phyloP scores from a whole-genome alignment of 2,888 invertebrate genomes.

The Melieria crassipennis region DNA sequence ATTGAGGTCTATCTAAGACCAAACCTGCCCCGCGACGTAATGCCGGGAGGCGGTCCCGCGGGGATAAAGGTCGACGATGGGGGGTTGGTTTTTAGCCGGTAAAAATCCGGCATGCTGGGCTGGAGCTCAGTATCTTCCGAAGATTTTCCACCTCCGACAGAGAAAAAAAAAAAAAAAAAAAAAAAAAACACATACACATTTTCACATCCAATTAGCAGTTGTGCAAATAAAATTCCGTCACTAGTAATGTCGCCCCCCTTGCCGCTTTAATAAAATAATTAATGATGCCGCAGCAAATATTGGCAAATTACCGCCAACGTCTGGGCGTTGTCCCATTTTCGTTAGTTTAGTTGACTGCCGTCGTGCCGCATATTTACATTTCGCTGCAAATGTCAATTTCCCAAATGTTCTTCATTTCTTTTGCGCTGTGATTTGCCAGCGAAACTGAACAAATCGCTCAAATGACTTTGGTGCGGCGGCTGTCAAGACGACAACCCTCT shows the following conservation, averaged over 20 bases:
- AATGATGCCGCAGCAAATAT: constrained; percentile 33
- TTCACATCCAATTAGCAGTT: neutral
- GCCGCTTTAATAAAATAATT: constrained; percentile 21
- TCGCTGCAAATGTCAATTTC: constrained; percentile 25
- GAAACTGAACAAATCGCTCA: neutral
- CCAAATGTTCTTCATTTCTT: constrained; percentile 20
- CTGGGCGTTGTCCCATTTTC: constrained; percentile 9
- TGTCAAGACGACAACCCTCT: constrained; percentile 6
- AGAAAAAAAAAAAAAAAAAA: too few species aligned
- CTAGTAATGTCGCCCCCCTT: too few species aligned
- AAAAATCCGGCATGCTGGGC: too few species aligned
- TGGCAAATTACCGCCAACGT: constrained; percentile 23
- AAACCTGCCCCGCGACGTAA: too few species aligned
- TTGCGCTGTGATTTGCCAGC: neutral
- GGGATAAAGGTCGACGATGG: too few species aligned
- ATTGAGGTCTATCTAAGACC: too few species aligned
- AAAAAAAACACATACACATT: neutral
- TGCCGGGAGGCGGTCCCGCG: too few species aligned
- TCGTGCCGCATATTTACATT: constrained; percentile 4
- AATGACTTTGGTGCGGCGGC: constrained; percentile 9
- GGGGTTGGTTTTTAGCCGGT: too few species aligned
- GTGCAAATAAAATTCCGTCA: too few species aligned
- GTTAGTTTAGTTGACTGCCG: neutral
- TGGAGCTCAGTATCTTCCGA: too few species aligned
- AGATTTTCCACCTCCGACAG: too few species aligned